Evolutionary conservation across 2,113 vertebrate species (phyloP).

Genomic region (Dunckerocampus dactyliophorus): DNA sequence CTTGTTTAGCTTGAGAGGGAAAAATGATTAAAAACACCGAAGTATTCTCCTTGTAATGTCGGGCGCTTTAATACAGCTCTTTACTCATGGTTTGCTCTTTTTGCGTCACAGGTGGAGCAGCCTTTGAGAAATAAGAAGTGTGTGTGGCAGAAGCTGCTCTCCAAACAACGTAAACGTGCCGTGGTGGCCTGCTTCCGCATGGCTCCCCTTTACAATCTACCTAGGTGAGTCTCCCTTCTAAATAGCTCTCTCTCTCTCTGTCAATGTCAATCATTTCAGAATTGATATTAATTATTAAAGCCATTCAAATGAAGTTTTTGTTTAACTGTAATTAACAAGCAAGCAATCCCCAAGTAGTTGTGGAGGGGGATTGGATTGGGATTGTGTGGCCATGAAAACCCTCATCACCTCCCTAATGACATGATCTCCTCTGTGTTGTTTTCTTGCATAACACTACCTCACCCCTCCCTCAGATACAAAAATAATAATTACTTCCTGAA

Average conservation of each 20-base stretch:
- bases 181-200: conserved; percentile 98
- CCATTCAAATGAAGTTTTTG: conserved; percentile 12
- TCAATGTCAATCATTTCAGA: conserved; percentile 23
- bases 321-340: conserved; percentile 46
- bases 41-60: too few species aligned
- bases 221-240: conserved; percentile 74
- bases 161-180: conserved; percentile 95
- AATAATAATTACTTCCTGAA: conserved; percentile 99
- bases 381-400: conserved; percentile 55
- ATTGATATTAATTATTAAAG: conserved; percentile 29
- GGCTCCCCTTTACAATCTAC: conserved; percentile 95
- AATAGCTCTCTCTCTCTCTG: not conserved
- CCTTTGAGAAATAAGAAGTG: conserved; percentile 93
- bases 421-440: conserved; percentile 76
- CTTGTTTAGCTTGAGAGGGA: too few species aligned
- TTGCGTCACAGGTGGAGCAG: conserved; percentile 83
- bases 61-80: too few species aligned
- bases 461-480: conserved; percentile 98
- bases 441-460: conserved; percentile 85
- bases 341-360: conserved; percentile 18
- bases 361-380: conserved; percentile 27
- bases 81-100: not conserved
- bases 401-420: conserved; percentile 64
- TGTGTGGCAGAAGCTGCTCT: conserved; percentile 91
- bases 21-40: too few species aligned